Evolutionary conservation across 2,888 invertebrate species (phyloP), one percentile per base, ranked within the genome.

Genomic region (Acrocyrtus sp.): DNA sequence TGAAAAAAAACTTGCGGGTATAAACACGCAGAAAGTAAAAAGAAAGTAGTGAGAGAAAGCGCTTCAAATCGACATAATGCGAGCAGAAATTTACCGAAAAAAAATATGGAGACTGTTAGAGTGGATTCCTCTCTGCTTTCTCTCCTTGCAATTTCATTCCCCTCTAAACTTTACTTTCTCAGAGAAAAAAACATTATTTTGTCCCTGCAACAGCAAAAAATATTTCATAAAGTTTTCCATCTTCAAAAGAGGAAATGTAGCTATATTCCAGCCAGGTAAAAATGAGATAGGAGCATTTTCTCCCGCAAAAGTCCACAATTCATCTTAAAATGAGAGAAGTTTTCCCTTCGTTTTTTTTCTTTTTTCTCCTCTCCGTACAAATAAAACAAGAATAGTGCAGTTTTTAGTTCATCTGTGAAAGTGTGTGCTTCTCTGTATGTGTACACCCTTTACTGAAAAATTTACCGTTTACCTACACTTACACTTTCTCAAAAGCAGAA

Each of bases 251-350:
- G 34, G 34, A 34, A 34, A 34, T 12, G n/a, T n/a, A n/a, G n/a
- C n/a, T n/a, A n/a, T n/a, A n/a, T n/a, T n/a, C 34, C 12, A 5
- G 34, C 6, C 34, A 34, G 34, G 34, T 34, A 34, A 34, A 34
- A 34, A 34, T 34, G 12, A 34, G 34, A 34, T 34, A 34, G 34
- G n/a, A 50, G 48, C 15, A 26, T 27, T 27, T 22, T 15, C 12
- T 56, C 3, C 17, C 12, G 17, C 24, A 56, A 41, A 54, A 63
- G 53, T 54, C 41, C 53, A 54, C 41, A 63, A 45, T 63, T 56
- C 53, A 63, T 63, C 43, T 22, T 26, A 24, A 27, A 53, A 45
- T 45, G 53, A 54, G 45, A 54, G 27, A 53, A 63, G 63, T 63
- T 63, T 63, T 53, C 6, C 60, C 29, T 22, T n/a, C n/a, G n/a